These are phyloP conservation scores for Drosophila lacertosa DNA, from an alignment of 1,140 invertebrate species.

Conservation along the genomic window DNA sequence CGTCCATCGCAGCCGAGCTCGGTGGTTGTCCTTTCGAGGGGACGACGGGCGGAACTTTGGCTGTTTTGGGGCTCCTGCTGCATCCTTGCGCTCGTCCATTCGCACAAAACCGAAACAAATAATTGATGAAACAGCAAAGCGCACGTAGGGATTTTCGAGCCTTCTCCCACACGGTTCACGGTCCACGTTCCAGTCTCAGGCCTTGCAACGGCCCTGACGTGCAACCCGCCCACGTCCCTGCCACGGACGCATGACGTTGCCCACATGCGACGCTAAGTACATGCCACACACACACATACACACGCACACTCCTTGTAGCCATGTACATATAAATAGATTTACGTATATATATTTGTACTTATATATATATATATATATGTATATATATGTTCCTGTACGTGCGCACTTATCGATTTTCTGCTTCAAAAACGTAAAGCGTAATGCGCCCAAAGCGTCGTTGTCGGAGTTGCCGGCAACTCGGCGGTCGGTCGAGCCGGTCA, in stretches of 20 bases:
- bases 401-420: slow-evolving; percentile 50
- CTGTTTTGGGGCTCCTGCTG: slow-evolving; percentile 4
- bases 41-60: not conserved
- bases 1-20: not conserved
- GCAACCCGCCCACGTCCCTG: no score
- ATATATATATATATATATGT: slow-evolving; percentile 13
- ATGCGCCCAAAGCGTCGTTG: slow-evolving; percentile 42
- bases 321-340: slow-evolving; percentile 6
- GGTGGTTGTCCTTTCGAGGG: not conserved
- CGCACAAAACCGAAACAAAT: slow-evolving; percentile 60
- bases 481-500: not conserved
- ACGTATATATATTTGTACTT: slow-evolving; percentile 22
- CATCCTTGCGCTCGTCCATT: slow-evolving; percentile 47
- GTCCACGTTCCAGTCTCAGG: not conserved
- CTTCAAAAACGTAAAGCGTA: slow-evolving; percentile 38
- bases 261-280: slow-evolving; percentile 49
- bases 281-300: slow-evolving; percentile 31
- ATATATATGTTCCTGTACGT: slow-evolving; percentile 42
- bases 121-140: slow-evolving; percentile 63
- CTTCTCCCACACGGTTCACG: slow-evolving; percentile 1
- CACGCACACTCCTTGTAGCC: slow-evolving; percentile 5
- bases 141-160: slow-evolving; percentile 58
- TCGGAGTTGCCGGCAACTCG: slow-evolving; percentile 12
- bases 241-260: slow-evolving; percentile 52
- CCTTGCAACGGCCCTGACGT: slow-evolving; percentile 2